Conservation (phyloP, 2,888 invertebrate species). For the Caenorhabditis angaria region DNA sequence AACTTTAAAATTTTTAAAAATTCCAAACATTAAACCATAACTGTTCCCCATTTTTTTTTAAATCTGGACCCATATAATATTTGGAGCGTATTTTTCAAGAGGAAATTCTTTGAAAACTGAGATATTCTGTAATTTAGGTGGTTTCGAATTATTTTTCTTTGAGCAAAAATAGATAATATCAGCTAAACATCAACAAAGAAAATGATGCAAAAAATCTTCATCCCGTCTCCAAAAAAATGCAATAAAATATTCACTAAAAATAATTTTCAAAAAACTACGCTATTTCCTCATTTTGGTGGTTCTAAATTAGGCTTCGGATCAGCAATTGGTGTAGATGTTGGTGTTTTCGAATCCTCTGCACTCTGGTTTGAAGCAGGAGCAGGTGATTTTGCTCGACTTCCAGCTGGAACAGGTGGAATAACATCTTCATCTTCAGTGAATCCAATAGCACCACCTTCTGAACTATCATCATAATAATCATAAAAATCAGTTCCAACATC, state of each 20-base stretch:
- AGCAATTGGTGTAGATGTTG: background rate
- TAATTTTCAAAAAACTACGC: background rate
- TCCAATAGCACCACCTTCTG: background rate
- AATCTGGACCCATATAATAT: too few species aligned
- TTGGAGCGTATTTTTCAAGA: too few species aligned
- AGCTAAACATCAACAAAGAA: background rate
- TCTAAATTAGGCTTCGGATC: background rate
- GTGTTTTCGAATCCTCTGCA: background rate
- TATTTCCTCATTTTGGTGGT: background rate
- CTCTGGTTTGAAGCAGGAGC: too few species aligned
- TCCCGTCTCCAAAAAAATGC: background rate
- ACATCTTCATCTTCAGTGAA: background rate
- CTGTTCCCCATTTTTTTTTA: too few species aligned
- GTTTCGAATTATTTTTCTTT: too few species aligned
- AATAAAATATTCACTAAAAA: background rate
- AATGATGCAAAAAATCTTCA: background rate
- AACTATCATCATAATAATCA: background rate
- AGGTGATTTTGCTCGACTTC: background rate
- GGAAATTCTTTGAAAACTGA: too few species aligned
- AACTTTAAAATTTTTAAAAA: too few species aligned
- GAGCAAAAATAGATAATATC: background rate
- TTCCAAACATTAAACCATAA: too few species aligned
- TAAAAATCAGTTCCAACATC: slow-evolving; percentile 23
- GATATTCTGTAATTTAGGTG: too few species aligned
- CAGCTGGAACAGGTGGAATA: background rate